A percentile compares a stretch with the other conserved stretches of the same genome.
Evolutionary conservation across 2,888 invertebrate genomes (phyloP).

Genomic region (Dorcus hopei): DNA sequence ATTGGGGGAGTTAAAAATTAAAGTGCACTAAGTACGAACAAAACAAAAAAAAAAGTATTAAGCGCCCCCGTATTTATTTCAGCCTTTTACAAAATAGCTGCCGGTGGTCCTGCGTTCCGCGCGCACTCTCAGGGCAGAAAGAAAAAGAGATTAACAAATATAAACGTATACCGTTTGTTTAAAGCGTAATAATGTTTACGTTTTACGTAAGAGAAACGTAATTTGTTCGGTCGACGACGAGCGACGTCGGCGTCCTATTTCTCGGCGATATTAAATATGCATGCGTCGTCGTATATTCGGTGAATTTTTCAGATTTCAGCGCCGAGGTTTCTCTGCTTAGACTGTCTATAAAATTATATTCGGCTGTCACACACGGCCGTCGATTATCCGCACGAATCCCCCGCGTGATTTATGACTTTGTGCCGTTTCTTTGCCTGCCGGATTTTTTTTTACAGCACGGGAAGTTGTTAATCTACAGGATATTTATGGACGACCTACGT

Average conservation of each 20-base stretch:
- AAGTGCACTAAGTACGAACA: no score
- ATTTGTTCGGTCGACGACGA: background rate
- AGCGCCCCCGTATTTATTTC: no score
- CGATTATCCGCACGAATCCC: slow-evolving; percentile 1
- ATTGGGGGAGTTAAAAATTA: no score
- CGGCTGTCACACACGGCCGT: slow-evolving; percentile 3
- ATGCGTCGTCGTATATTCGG: slow-evolving; percentile 6
- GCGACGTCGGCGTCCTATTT: background rate
- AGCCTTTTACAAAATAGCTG: no score
- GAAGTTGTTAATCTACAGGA: background rate
- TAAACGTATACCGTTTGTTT: no score
- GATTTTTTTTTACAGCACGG: background rate
- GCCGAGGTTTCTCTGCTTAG: slow-evolving; percentile 9
- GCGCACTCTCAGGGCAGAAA: no score
- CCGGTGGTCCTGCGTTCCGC: no score
- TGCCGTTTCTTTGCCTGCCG: background rate
- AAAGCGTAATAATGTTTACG: no score
- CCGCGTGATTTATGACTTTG: background rate
- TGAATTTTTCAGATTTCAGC: slow-evolving; percentile 14
- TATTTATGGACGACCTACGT: background rate
- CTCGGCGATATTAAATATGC: slow-evolving; percentile 6
- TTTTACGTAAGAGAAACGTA: background rate
- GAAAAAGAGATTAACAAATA: no score
- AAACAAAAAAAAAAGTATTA: no score
- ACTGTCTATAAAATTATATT: slow-evolving; percentile 10